Conservation (phyloP, 2,797 vertebrate genomes). For the Apogon talboti region DNA sequence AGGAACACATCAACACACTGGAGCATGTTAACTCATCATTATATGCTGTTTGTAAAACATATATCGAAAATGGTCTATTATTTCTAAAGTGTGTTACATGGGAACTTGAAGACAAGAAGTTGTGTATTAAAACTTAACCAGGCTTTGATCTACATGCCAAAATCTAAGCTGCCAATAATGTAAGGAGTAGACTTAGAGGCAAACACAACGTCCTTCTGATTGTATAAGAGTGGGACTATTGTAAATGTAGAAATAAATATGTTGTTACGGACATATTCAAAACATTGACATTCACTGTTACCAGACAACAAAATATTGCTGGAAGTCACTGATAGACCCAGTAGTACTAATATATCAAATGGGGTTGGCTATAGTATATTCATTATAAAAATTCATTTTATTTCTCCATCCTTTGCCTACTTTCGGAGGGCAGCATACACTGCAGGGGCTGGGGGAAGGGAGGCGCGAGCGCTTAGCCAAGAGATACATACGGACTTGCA, state of each 20-base stretch:
- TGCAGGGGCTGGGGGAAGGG: constrained; percentile 75
- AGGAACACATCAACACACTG: constrained; percentile 78
- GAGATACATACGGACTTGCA: constrained; percentile 85
- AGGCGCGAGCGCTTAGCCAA: constrained; percentile 80
- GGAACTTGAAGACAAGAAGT: constrained; percentile 22
- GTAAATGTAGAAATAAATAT: constrained; percentile 28
- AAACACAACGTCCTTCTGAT: constrained; percentile 19
- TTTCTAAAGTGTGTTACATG: constrained; percentile 35
- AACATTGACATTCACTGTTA: constrained; percentile 64
- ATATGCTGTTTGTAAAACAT: constrained; percentile 46
- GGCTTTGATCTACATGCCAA: constrained; percentile 32
- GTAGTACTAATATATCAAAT: constrained; percentile 48
- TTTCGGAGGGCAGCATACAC: constrained; percentile 82
- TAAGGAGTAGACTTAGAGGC: constrained; percentile 3
- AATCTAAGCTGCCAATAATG: constrained; percentile 18
- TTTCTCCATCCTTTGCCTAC: constrained; percentile 80
- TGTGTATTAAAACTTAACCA: constrained; percentile 30
- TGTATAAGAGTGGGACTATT: constrained; percentile 11
- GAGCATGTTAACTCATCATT: constrained; percentile 71
- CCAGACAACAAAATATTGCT: constrained; percentile 63
- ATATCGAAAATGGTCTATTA: constrained; percentile 38
- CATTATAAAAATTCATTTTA: constrained; percentile 25
- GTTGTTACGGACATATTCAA: constrained; percentile 59
- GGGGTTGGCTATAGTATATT: constrained; percentile 44
- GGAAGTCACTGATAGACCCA: constrained; percentile 73